Percentiles rank a stretch among this genome's conserved stretches.
These are phyloP conservation scores for Dolichomitus sp. DNA, from an alignment of 2,888 invertebrate genomes.

Conservation along the genomic window DNA sequence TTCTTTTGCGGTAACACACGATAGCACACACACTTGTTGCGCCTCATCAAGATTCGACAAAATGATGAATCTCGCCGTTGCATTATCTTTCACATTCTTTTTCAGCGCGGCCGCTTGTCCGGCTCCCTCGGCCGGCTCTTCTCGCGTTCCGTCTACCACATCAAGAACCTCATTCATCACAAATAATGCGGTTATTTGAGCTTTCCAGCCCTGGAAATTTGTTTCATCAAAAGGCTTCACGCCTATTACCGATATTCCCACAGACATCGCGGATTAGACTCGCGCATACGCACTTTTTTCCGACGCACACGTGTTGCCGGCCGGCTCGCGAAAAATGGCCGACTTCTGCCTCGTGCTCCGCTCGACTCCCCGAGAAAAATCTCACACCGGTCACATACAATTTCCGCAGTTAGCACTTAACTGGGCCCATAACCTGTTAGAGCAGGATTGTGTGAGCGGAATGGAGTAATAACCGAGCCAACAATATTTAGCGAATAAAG, in stretches of 20 bases:
- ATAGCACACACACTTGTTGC: constrained; percentile 64
- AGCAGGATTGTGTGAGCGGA: background rate
- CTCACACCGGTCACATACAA: background rate
- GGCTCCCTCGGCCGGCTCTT: constrained; percentile 13
- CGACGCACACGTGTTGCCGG: background rate
- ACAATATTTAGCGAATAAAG: no score
- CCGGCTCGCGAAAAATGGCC: constrained; percentile 14
- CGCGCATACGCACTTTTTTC: background rate
- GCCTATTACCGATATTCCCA: constrained; percentile 44
- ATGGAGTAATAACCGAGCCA: no score
- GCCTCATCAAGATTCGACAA: constrained; percentile 65
- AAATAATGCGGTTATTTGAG: constrained; percentile 28
- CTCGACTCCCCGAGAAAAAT: background rate
- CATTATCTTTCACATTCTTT: constrained; percentile 11
- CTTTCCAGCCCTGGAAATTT: constrained; percentile 49
- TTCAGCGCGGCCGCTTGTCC: constrained; percentile 24
- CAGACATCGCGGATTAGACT: constrained; percentile 37
- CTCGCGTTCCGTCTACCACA: constrained; percentile 32
- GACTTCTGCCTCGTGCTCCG: constrained; percentile 34
- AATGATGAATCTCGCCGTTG: constrained; percentile 67
- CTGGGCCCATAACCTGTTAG: constrained; percentile 16
- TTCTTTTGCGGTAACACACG: no score
- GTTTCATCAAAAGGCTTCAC: constrained; percentile 5
- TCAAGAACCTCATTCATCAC: constrained; percentile 34
- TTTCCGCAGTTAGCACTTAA: no score